Conservation (phyloP, 1,140 invertebrate genomes). For the Pseudobourletiella spinata region DNA sequence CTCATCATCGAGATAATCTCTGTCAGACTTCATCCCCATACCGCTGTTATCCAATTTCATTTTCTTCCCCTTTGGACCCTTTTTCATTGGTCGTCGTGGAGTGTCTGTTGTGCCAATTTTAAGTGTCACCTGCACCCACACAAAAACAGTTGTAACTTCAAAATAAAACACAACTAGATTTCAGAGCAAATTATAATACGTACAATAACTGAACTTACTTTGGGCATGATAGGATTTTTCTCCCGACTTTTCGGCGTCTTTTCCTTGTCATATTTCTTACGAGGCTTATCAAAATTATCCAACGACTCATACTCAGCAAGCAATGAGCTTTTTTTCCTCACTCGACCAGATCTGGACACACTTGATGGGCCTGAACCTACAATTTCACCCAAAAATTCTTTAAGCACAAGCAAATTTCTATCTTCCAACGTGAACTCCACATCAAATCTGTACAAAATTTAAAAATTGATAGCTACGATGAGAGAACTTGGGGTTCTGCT, state of each 20-base stretch:
- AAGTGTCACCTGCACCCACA: slow-evolving; percentile 10
- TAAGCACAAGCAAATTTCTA: too few species aligned
- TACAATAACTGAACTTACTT: slow-evolving; percentile 8
- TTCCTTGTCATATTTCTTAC: slow-evolving; percentile 4
- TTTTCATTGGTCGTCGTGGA: not conserved
- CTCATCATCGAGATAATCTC: slow-evolving; percentile 11
- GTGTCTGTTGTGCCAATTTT: slow-evolving; percentile 9
- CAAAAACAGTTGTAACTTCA: not conserved
- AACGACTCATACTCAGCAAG: slow-evolving; percentile 29
- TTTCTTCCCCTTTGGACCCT: not conserved
- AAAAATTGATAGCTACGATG: too few species aligned
- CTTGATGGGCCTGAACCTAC: slow-evolving; percentile 1
- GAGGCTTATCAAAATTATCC: slow-evolving; percentile 23
- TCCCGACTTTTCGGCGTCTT: slow-evolving; percentile 15
- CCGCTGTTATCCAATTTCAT: not conserved
- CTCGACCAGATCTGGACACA: slow-evolving; percentile 32
- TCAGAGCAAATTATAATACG: not conserved
- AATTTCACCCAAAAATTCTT: too few species aligned
- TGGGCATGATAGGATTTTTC: slow-evolving; percentile 3
- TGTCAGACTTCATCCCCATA: not conserved
- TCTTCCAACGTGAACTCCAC: too few species aligned
- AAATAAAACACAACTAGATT: not conserved
- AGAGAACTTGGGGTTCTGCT: too few species aligned
- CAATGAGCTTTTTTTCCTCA: slow-evolving; percentile 33
- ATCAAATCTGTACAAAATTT: too few species aligned